phyloP scores from a whole-genome alignment of 2,888 invertebrate genomes.

The Steinernema scapterisci region DNA sequence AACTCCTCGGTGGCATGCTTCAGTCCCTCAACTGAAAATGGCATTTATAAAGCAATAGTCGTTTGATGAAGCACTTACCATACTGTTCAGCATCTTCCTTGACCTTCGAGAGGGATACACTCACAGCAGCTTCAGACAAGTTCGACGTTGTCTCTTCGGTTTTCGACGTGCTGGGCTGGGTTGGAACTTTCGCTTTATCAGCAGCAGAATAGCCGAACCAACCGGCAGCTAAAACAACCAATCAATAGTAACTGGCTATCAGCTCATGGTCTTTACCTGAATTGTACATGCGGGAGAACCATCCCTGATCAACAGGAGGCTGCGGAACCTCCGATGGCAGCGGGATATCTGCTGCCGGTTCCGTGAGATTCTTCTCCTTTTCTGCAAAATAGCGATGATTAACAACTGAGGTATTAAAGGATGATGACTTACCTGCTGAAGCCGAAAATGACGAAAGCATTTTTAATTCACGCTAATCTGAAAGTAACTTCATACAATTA shows the following conservation, averaged over 20 bases:
- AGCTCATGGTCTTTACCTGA: background rate
- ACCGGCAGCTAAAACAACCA: background rate
- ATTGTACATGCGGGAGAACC: background rate
- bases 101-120: background rate
- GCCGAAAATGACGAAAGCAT: conserved; percentile 18
- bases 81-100: background rate
- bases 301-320: background rate
- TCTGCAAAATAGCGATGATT: too few species aligned
- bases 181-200: background rate
- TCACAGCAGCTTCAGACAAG: background rate
- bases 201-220: background rate
- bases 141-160: background rate
- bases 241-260: background rate
- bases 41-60: background rate
- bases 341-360: background rate
- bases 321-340: background rate
- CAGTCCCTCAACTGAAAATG: background rate
- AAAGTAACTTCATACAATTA: background rate
- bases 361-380: background rate
- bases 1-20: background rate
- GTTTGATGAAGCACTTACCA: background rate
- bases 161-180: background rate
- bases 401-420: background rate
- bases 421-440: background rate
- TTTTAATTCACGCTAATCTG: background rate